Evolutionary conservation across 1,140 invertebrate species (phyloP), one percentile per base, ranked within the genome.

Genomic region (Condylostylus longicornis): DNA sequence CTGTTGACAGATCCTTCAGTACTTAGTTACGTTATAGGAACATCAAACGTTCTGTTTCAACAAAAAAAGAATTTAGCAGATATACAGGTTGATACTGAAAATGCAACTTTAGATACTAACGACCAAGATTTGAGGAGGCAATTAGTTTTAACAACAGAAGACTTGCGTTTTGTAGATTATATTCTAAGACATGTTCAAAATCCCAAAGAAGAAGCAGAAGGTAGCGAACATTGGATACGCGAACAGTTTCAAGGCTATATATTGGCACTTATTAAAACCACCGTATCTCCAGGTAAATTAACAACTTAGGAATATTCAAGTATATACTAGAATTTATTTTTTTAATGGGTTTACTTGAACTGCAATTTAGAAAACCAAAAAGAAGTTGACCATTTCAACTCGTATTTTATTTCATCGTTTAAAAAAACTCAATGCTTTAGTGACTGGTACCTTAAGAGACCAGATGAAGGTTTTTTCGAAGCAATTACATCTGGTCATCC

Each of bases 1-100:
- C 64, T 95, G 29, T 62, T 98, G 18, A 77, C 75, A 38, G 88
- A 96, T 61, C 68, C 79, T 2, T 85, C 83, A 51, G 82, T 96
- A 6, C 68, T 85, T 43, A 86, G 89, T 32, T 98, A 93, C 63
- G 66, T 96, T 23, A 83, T 96, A 42, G 95, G 95, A 33, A 94
- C 94, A 7, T 96, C 93, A 23, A 98, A 98, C 72, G 79, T 95
- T 13, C 66, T 98, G 6, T 98, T 98, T 54, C 90, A 91, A 60
- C 91, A 96, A 52, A 94, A 94, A 53, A 75, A 80, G 40, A 82
- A 94, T 51, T 61, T 95, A 5, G 83, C 88, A 49, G 94, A 98
- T 68, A 64, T 97, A 34, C 33, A 58, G n/a, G 72, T 98, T 9
- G 91, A 94, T 64, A 79, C 94, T 54, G 83, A 87, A 53, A 79